Percentiles rank a stretch among this genome's conserved stretches.
Conservation (phyloP, 2,797 vertebrate genomes). For the Oryzias sinensis region DNA sequence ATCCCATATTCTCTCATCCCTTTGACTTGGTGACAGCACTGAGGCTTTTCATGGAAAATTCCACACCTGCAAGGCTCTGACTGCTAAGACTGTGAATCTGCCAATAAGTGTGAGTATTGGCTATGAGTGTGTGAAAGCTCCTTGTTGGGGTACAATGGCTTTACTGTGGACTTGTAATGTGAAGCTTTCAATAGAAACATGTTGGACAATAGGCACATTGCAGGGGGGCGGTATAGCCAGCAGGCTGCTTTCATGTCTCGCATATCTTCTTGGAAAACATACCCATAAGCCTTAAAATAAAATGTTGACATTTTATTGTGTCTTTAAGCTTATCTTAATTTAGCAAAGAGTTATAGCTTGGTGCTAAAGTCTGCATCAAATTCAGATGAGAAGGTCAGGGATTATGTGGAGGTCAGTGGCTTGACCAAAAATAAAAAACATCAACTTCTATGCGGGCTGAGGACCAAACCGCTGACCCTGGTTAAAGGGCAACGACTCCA, state of each 20-base stretch:
- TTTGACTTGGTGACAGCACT: constrained; percentile 2
- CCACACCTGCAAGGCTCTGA: constrained; percentile 53
- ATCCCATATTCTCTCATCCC: constrained; percentile 14
- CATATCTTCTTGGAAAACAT: background rate
- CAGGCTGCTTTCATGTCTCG: constrained; percentile 52
- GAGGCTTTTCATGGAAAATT: constrained; percentile 55
- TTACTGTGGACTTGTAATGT: constrained; percentile 73
- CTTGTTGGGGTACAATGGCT: constrained; percentile 71
- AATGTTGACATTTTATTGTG: background rate
- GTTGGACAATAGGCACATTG: constrained; percentile 69
- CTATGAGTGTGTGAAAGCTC: constrained; percentile 62
- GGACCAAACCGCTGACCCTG: background rate
- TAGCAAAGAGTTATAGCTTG: too few species aligned
- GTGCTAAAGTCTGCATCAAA: too few species aligned
- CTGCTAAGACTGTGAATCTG: constrained; percentile 41
- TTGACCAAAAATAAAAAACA: background rate
- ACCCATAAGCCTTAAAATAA: background rate
- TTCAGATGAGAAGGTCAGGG: too few species aligned
- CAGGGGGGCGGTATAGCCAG: constrained; percentile 47
- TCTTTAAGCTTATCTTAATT: too few species aligned
- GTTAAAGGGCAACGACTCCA: background rate
- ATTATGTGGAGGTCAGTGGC: background rate
- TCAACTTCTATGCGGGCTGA: background rate
- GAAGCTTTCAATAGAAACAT: constrained; percentile 67
- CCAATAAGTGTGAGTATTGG: constrained; percentile 60